Evolutionary conservation across 2,797 vertebrate genomes (phyloP).

Genomic region (Oreortyx pictus): DNA sequence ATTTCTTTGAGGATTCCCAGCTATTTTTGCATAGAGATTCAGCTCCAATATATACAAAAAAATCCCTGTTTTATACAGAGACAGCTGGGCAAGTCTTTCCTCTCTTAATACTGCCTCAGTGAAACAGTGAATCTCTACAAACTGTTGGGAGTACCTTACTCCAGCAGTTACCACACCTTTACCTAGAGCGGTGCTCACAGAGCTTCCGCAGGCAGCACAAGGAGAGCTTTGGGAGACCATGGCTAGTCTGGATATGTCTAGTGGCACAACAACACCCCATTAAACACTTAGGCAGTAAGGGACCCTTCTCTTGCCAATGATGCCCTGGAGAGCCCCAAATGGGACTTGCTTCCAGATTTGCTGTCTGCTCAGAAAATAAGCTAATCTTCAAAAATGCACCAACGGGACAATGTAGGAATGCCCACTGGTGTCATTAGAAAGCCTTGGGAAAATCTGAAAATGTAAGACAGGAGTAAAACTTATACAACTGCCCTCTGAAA

Average conservation of each 20-base stretch:
- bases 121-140: not conserved
- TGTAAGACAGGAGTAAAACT: not conserved
- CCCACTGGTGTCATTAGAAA: constrained; percentile 3
- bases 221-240: not conserved
- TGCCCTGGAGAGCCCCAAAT: not conserved
- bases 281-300: not conserved
- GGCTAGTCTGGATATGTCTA: not conserved
- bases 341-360: constrained; percentile 10
- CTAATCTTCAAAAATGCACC: not conserved
- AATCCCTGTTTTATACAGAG: not conserved
- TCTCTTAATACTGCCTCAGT: not conserved
- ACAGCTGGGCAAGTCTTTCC: not conserved
- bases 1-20: not conserved
- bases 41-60: not conserved
- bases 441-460: not conserved
- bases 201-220: not conserved
- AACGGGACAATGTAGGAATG: constrained; percentile 19
- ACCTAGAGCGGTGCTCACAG: not conserved
- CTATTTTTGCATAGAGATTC: not conserved
- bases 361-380: not conserved
- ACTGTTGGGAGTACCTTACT: not conserved
- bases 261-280: not conserved
- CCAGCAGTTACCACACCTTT: not conserved
- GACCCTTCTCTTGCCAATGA: not conserved
- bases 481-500: not conserved